A percentile compares a stretch with the other conserved stretches of the same genome.
phyloP scores from a whole-genome alignment of 2,888 invertebrate genomes.

The Smittia aterrima region DNA sequence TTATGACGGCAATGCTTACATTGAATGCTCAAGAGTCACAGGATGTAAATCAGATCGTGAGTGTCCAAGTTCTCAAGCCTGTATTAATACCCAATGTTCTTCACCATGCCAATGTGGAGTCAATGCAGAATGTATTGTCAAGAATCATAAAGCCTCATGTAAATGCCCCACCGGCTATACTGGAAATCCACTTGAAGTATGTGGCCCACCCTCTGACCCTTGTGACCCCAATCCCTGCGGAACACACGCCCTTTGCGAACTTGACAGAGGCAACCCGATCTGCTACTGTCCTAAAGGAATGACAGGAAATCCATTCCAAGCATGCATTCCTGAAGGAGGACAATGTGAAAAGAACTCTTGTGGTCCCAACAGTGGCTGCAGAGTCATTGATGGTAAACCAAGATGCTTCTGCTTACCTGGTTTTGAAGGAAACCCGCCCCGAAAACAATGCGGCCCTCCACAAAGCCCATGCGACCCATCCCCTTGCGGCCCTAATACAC shows the following conservation, averaged over 20 bases:
- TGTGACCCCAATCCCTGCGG: conserved; percentile 87
- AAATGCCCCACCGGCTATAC: conserved; percentile 78
- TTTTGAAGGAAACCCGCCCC: conserved; percentile 81
- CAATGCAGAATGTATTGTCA: conserved; percentile 78
- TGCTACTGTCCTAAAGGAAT: conserved; percentile 86
- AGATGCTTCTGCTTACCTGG: conserved; percentile 86
- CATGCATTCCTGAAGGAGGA: conserved; percentile 86
- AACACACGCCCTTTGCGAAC: conserved; percentile 78
- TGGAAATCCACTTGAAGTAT: conserved; percentile 72
- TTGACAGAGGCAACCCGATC: conserved; percentile 80
- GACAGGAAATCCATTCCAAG: conserved; percentile 87
- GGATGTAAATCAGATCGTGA: conserved; percentile 71
- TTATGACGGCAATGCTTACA: conserved; percentile 73
- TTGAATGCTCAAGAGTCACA: conserved; percentile 65
- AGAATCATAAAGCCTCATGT: conserved; percentile 75
- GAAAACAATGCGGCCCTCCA: conserved; percentile 67
- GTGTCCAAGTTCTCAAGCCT: conserved; percentile 72
- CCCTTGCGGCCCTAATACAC: conserved; percentile 85
- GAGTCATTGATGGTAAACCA: conserved; percentile 70
- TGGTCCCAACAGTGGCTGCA: conserved; percentile 79
- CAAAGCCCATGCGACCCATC: conserved; percentile 79
- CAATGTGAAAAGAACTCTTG: conserved; percentile 81
- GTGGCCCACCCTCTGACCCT: conserved; percentile 72
- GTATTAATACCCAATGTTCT: conserved; percentile 71
- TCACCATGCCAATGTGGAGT: conserved; percentile 77